Evolutionary conservation across 2,888 invertebrate genomes (phyloP), one percentile per base, ranked within the genome.

Genomic region (Ormyrus labotus): DNA sequence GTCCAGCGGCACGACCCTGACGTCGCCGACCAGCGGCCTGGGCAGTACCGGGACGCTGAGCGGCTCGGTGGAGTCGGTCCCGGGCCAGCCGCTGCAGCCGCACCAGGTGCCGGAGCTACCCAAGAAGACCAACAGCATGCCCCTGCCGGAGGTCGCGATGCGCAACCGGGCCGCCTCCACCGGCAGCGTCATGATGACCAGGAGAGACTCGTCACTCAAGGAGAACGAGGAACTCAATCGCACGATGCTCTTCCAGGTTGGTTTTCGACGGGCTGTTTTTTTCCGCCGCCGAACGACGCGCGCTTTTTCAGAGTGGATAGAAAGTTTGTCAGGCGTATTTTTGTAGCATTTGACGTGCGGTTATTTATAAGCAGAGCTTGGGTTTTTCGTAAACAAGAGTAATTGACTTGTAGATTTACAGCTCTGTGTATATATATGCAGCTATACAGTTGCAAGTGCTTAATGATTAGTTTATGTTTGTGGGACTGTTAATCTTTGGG

Each of bases 161-260:
- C 87, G 92, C 78, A 90, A 87, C 80, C 84, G 92, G 9, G 92
- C 92, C 5, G 90, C 91, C 6, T 92, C 92, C 9, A 91, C 91
- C 0, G 92, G 92, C 48, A 92, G 90, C 84, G 91, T 89, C 2
- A 79, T 90, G 57, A 87, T 83, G 7, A 58, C 87, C 9, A 87
- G 90, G 50, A 86, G 90, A 51, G 89, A 89, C 81, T 90, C 90
- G 5, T 64, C 85, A 34, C 63, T 71, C 4, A 89, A 85, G 80
- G 86, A 85, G 51, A 84, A 83, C 72, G 89, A 90, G 0, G 96
- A 82, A 83, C 96, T 96, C 87, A 98, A 98, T 91, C 93, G 98
- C 65, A 98, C 98, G 0, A 98, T 99, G 98, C 93, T 99, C 58
- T 95, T 98, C 88, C 95, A 95, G 91, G 95, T 96, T 48, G 4